phyloP scores from a whole-genome alignment of 2,113 vertebrate genomes.

The Podiceps cristatus region DNA sequence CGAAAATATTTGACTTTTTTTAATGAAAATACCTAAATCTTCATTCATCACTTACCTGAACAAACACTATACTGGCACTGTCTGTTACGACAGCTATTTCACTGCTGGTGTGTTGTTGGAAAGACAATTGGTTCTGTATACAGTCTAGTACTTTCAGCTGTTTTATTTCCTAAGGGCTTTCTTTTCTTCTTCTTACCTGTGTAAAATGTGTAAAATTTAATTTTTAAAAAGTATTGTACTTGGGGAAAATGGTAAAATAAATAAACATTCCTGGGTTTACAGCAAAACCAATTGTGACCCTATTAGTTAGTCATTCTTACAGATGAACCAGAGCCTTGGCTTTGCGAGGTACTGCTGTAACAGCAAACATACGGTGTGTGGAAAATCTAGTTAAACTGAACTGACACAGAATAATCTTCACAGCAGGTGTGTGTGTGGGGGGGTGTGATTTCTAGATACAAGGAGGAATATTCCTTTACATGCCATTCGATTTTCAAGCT shows the following conservation, averaged over 20 bases:
- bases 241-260: not conserved
- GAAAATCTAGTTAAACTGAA: conserved; percentile 1
- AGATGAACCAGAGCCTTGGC: not conserved
- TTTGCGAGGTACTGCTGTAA: not conserved
- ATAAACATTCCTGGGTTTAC: not conserved
- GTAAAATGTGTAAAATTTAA: not conserved
- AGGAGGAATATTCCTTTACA: not conserved
- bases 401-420: not conserved
- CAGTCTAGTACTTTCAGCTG: not conserved
- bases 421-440: not conserved
- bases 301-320: not conserved
- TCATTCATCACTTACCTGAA: not conserved
- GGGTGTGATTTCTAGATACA: not conserved
- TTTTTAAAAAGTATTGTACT: not conserved
- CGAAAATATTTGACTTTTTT: not conserved
- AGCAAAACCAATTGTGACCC: not conserved
- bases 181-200: not conserved
- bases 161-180: not conserved
- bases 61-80: not conserved
- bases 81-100: not conserved
- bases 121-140: not conserved
- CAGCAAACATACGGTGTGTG: not conserved
- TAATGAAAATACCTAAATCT: not conserved
- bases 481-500: not conserved
- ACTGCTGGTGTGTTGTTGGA: not conserved